Evolutionary conservation across 2,113 vertebrate species (phyloP).

Genomic region (Cavia porcellus): DNA sequence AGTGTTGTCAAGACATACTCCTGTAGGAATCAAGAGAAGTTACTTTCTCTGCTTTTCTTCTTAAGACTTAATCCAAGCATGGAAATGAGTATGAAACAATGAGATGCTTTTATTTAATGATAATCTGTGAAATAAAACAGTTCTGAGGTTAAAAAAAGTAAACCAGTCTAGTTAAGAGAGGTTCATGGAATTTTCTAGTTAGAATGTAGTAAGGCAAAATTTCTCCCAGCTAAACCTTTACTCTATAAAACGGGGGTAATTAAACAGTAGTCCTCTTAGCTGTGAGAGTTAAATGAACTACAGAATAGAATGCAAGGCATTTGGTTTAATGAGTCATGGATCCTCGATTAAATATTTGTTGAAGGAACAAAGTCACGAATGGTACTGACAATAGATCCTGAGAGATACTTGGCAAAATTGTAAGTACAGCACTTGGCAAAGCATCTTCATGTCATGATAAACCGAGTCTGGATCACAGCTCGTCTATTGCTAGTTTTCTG

Average conservation of each 20-base stretch:
- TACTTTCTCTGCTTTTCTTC: neutral
- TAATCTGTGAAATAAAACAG: neutral
- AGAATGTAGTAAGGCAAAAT: neutral
- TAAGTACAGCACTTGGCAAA: neutral
- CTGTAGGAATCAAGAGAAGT: neutral
- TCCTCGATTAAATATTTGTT: neutral
- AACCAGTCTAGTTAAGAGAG: neutral
- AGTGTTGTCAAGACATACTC: neutral
- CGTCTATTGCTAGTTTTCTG: neutral
- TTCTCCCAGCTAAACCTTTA: neutral
- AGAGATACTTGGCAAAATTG: no score
- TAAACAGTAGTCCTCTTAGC: neutral
- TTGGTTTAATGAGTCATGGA: neutral
- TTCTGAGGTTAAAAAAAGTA: neutral
- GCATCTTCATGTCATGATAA: neutral
- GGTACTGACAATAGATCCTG: neutral
- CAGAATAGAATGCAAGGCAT: neutral
- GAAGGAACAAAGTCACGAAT: neutral
- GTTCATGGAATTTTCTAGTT: neutral
- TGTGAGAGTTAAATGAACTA: neutral
- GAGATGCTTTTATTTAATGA: neutral
- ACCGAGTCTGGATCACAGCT: neutral
- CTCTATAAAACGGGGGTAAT: neutral
- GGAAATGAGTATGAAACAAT: neutral
- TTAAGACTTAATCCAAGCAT: neutral